Base-by-base conservation (phyloP, 2,113 vertebrate species). In the Misgurnus mizolepis region DNA sequence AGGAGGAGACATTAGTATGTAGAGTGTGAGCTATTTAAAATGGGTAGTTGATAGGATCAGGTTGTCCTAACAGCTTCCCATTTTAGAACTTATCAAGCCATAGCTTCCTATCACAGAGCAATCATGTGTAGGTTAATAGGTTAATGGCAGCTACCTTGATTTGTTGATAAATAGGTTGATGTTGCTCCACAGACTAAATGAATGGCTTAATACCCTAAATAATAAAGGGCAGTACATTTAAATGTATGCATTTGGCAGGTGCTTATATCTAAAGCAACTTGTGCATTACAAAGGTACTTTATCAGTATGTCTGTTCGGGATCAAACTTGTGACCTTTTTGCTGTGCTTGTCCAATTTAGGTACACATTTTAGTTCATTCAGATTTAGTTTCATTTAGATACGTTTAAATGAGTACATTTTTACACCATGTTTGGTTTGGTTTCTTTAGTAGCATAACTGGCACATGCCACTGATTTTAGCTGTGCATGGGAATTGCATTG, bases 1-100 rank as follows among this genome's bases (percentile, higher is more conserved):
- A 88, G 79, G 83, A 85, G 86, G 85, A 86, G 89, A 90, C 88
- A 88, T 88, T 86, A 88, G 85, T 82, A 85, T 82, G 45, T 7
- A 62, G 75, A 82, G 81, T 67, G 86, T 79, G 72, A 18, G 72
- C 82, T 86, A 72, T 85, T 86, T 83, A 82, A 83, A 86, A 88
- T 89, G 78, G 86, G 83, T 40, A 18, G 79, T 81, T 81, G 85
- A 90, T 87, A 84, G 86, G 81, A 88, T 90, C 85, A 84, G 87
- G 80, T 82, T 82, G 82, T 80, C 79, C 81, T 55, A 74, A 82
- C 82, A 65, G 73, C 73, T 27, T 67, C 66, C 78, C 82, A 82
- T 79, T 80, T 86, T 61, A 87, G 69, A 87, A 87, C 80, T 77
- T 79, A 79, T 81, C 77, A 75, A 76, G 70, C 84, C 82, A 85